These are phyloP conservation scores for Hyperopisus bebe DNA, from an alignment of 2,113 vertebrate genomes.

Conservation along the genomic window DNA sequence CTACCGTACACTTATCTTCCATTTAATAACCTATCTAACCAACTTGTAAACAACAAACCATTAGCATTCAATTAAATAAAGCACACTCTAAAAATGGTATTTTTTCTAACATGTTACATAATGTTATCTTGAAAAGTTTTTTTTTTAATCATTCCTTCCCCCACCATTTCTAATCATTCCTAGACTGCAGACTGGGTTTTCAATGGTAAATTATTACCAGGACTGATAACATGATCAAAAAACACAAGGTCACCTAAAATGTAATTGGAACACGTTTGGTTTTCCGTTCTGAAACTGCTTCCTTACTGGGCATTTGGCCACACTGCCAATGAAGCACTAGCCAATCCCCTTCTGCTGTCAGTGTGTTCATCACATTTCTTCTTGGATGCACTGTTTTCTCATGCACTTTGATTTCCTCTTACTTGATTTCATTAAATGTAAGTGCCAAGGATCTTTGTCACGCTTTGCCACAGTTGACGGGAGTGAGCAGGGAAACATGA, in stretches of 20 bases:
- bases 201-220: not conserved
- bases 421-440: constrained; percentile 14
- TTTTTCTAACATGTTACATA: not conserved
- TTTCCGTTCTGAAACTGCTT: not conserved
- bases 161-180: not conserved
- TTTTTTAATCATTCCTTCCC: not conserved
- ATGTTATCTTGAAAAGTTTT: not conserved
- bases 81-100: not conserved
- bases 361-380: constrained; percentile 6
- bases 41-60: not conserved
- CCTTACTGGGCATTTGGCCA: not conserved
- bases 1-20: not conserved
- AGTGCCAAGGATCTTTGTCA: not conserved
- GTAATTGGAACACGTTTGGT: not conserved
- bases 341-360: not conserved
- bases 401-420: constrained; percentile 9
- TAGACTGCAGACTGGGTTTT: not conserved
- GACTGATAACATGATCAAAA: not conserved
- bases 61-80: not conserved
- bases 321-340: not conserved
- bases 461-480: not conserved
- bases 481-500: not conserved
- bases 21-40: not conserved
- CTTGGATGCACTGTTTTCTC: not conserved
- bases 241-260: not conserved